Evolutionary conservation across 2,888 invertebrate species (phyloP), one percentile per base, ranked within the genome.

Genomic region (Cataglyphis albicans): DNA sequence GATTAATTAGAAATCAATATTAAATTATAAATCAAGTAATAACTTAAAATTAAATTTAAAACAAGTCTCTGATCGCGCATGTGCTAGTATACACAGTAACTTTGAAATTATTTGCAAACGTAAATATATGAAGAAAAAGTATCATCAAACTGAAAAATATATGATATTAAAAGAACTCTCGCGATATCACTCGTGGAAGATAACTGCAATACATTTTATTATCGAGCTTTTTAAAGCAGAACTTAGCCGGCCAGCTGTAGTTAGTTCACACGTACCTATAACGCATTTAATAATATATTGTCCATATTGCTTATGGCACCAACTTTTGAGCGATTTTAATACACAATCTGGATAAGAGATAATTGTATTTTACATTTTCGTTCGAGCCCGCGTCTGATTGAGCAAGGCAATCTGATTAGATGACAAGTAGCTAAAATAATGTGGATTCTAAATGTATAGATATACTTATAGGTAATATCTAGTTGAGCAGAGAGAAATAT

Each of bases 221-320:
- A 72, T 80, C 70, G 52, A 86, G 63, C 35, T 83, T 78, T 65
- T 84, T 52, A 84, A 88, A 88, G 78, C 67, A 87, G 87, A 87
- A 86, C 68, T 84, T 65, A 76, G 67, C 48, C 83, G 89, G 91
- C 90, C 92, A 92, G 92, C 92, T 91, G 92, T 89, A 87, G 89
- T 88, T 88, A 85, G 86, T 84, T 63, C 86, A 74, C 85, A 82
- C 84, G 84, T 82, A 55, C 73, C 70, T 89, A 76, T 55, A 86
- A 89, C 87, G 83, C 87, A 76, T 86, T 85, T 84, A 86, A 86
- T 86, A 86, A 83, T 87, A 92, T 93, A 93, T 93, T 93, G 92
- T 92, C 91, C 89, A 90, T 92, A 93, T 94, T 93, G 92, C 92
- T 92, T 93, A 90, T 90, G 90, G 91, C 91, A 91, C 88, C 90